These are phyloP conservation scores for Ovibos moschatus DNA, from an alignment of 2,113 vertebrate genomes.

Conservation along the genomic window DNA sequence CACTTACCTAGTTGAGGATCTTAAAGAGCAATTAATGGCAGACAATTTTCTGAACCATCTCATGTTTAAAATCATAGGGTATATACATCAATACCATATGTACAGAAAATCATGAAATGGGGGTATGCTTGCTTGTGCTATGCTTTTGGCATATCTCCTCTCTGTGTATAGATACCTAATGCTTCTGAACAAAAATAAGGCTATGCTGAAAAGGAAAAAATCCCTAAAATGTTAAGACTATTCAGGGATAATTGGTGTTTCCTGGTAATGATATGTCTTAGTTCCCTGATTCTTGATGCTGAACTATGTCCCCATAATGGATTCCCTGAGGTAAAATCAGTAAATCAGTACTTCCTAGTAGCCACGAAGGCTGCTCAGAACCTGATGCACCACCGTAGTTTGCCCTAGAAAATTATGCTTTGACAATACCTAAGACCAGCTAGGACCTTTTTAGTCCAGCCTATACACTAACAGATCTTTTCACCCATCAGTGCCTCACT, in stretches of 20 bases:
- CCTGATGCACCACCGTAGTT: neutral
- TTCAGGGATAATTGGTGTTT: neutral
- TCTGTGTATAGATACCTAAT: constrained; percentile 16
- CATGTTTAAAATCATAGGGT: neutral
- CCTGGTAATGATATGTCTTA: neutral
- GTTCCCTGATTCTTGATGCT: neutral
- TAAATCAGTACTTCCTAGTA: neutral
- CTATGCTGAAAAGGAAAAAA: neutral
- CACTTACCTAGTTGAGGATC: neutral
- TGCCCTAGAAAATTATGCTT: neutral
- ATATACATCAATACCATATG: neutral
- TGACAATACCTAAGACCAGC: neutral
- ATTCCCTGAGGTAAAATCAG: neutral
- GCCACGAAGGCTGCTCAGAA: constrained; percentile 1
- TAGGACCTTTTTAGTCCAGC: neutral
- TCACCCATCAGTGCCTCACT: neutral
- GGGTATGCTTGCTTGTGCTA: neutral
- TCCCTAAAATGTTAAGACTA: neutral
- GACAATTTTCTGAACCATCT: neutral
- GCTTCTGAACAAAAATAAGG: neutral
- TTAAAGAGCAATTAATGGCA: neutral
- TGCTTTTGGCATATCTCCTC: neutral
- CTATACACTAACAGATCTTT: neutral
- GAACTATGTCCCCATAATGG: neutral
- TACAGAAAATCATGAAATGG: neutral